Evolutionary conservation across 1,140 invertebrate genomes (phyloP).

Genomic region (Bombus fervidus): DNA sequence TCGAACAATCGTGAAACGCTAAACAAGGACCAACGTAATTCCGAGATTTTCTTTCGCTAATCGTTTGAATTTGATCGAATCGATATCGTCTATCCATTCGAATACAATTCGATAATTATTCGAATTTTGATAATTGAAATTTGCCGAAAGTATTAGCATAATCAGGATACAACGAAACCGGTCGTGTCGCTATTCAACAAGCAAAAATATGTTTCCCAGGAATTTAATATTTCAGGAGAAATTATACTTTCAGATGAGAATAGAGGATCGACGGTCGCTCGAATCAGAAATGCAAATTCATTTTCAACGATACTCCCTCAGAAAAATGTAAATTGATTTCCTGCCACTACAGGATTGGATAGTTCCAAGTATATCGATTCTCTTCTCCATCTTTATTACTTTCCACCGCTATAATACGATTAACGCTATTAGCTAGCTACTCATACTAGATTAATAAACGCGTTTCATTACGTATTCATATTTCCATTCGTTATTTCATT

Average conservation of each 20-base stretch:
- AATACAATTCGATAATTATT: background rate
- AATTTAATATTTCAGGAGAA: constrained; percentile 68
- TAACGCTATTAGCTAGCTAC: background rate
- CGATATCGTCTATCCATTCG: background rate
- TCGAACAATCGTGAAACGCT: background rate
- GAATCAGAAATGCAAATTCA: constrained; percentile 69
- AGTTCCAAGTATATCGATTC: constrained; percentile 62
- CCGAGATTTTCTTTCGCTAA: background rate
- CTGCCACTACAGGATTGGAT: constrained; percentile 57
- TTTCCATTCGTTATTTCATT: too few species aligned
- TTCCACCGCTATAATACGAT: constrained; percentile 26
- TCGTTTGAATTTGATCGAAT: background rate
- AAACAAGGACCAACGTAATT: background rate
- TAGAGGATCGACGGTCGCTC: constrained; percentile 59
- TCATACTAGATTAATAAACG: too few species aligned
- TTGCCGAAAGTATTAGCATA: constrained; percentile 44
- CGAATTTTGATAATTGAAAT: constrained; percentile 4
- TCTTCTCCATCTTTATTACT: constrained; percentile 56
- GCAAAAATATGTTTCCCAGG: constrained; percentile 66
- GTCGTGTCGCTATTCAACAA: constrained; percentile 41
- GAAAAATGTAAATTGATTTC: constrained; percentile 72
- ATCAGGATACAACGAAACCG: constrained; percentile 47
- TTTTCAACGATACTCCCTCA: constrained; percentile 66
- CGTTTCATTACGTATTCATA: too few species aligned
- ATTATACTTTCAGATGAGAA: constrained; percentile 71